phyloP scores from a whole-genome alignment of 35 echinoderm and acorn worm genomes.

The Acanthaster planci region DNA sequence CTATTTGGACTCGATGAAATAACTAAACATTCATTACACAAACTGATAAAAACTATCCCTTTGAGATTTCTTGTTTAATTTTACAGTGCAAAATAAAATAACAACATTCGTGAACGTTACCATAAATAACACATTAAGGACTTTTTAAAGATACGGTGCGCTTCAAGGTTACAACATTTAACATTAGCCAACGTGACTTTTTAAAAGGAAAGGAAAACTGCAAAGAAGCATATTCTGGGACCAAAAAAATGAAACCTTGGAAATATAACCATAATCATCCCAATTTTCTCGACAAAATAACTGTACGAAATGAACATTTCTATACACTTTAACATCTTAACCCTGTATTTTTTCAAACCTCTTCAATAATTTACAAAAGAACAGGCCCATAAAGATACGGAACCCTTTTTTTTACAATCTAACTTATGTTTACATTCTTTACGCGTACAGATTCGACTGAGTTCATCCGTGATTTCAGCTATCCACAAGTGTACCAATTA shows the following conservation, averaged over 20 bases:
- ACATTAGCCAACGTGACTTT: too few relatives aligned
- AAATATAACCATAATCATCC: background rate
- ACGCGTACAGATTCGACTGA: background rate
- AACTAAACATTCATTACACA: too few relatives aligned
- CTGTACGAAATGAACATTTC: background rate
- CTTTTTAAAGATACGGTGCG: background rate
- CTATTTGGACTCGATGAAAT: too few relatives aligned
- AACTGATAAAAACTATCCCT: too few relatives aligned
- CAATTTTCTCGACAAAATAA: background rate
- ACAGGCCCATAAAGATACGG: background rate
- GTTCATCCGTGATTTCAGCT: conserved; percentile 24
- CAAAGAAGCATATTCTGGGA: too few relatives aligned
- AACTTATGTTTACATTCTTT: background rate
- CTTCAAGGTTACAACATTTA: background rate
- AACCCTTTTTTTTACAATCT: conserved; percentile 1
- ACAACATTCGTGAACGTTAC: background rate
- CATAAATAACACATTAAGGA: conserved; percentile 17
- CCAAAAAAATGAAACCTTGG: background rate
- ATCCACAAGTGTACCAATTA: conserved; percentile 24
- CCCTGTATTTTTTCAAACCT: background rate
- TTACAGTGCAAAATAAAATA: too few relatives aligned
- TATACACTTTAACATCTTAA: background rate
- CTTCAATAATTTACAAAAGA: conserved; percentile 10
- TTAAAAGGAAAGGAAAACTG: too few relatives aligned
- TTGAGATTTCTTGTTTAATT: too few relatives aligned